Conservation (phyloP, 2,888 invertebrate genomes). For the Platycheirus albimanus region DNA sequence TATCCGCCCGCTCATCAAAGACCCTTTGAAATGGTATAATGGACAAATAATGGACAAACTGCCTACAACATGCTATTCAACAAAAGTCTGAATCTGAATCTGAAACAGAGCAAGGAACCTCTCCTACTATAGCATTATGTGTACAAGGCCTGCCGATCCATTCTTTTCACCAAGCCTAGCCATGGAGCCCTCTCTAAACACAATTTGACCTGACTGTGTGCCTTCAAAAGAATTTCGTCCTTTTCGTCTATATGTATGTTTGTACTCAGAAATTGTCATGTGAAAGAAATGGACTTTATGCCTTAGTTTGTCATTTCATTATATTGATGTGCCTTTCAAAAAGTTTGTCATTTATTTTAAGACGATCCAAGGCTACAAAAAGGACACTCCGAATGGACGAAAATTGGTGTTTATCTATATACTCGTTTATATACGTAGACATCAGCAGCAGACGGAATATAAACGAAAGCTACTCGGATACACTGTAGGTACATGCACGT, state of each 20-base stretch:
- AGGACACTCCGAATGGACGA: conserved; percentile 44
- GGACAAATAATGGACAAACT: conserved; percentile 74
- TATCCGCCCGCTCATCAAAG: conserved; percentile 65
- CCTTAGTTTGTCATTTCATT: conserved; percentile 68
- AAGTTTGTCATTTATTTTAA: conserved; percentile 72
- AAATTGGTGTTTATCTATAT: conserved; percentile 60
- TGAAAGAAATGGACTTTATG: conserved; percentile 50
- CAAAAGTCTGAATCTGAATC: conserved; percentile 44
- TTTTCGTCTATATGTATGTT: conserved; percentile 3
- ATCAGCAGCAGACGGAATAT: conserved; percentile 55
- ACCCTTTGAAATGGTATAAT: conserved; percentile 71
- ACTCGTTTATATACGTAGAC: background rate
- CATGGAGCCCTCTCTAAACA: background rate
- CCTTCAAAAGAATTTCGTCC: conserved; percentile 57
- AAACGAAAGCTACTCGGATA: conserved; percentile 20
- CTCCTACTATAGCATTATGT: too few species aligned
- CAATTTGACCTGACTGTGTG: conserved; percentile 26
- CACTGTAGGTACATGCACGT: background rate
- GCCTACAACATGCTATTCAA: conserved; percentile 69
- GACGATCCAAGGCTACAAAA: conserved; percentile 61
- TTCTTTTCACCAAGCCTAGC: background rate
- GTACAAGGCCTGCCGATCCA: conserved; percentile 32
- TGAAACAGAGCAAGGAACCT: conserved; percentile 35
- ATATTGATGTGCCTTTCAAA: conserved; percentile 73
- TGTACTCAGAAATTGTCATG: conserved; percentile 20